Evolutionary conservation across 2,113 vertebrate species (phyloP).

Genomic region (Xyliphius kryptos): DNA sequence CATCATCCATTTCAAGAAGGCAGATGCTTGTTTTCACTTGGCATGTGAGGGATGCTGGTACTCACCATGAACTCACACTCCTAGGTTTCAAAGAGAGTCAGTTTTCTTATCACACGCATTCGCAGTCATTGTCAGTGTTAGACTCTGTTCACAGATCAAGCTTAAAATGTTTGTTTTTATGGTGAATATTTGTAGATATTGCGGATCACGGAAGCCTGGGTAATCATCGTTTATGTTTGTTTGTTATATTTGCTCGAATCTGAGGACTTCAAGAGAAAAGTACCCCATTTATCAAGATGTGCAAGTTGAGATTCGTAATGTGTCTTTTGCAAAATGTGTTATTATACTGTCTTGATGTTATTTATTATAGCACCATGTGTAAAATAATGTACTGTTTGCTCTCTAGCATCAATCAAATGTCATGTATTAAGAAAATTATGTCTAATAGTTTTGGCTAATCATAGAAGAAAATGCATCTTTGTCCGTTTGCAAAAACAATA

Average conservation of each 20-base stretch:
- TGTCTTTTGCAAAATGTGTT: too few species aligned
- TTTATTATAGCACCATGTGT: too few species aligned
- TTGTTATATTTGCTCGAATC: constrained; percentile 32
- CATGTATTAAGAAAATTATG: too few species aligned
- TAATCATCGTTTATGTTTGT: constrained; percentile 41
- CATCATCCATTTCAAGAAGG: too few species aligned
- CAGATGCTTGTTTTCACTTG: too few species aligned
- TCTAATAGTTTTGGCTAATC: too few species aligned
- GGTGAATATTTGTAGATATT: constrained; percentile 43
- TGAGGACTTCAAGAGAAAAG: constrained; percentile 21
- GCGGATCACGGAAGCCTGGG: constrained; percentile 38
- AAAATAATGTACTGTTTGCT: too few species aligned
- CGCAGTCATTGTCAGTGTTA: constrained; percentile 20
- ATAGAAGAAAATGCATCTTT: too few species aligned
- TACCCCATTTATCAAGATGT: constrained; percentile 33
- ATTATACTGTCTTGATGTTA: too few species aligned
- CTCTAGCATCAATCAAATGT: too few species aligned
- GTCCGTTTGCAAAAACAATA: too few species aligned
- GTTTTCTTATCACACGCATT: constrained; percentile 40
- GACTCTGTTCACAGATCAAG: constrained; percentile 21
- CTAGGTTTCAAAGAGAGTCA: constrained; percentile 17
- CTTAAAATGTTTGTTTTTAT: constrained; percentile 45
- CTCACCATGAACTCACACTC: constrained; percentile 24
- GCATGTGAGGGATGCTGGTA: constrained; percentile 43
- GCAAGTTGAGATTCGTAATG: constrained; percentile 20